These are phyloP conservation scores for Odontesthes bonariensis DNA, from an alignment of 2,113 vertebrate genomes.

Conservation along the genomic window DNA sequence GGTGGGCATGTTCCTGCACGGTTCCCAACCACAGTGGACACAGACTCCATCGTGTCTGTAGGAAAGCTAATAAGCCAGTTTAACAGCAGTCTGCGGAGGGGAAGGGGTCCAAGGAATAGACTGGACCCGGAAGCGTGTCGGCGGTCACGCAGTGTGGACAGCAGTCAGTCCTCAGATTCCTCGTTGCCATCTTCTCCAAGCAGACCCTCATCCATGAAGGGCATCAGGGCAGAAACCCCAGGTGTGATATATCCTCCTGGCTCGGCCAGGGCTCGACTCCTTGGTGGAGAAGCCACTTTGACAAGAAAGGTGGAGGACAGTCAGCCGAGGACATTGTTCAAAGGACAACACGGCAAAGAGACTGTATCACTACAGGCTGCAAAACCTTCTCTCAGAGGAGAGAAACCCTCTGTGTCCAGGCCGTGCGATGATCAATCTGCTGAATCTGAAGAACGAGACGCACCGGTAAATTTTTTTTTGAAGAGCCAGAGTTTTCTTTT, in stretches of 20 bases:
- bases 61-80: constrained; percentile 92
- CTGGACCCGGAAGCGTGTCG: constrained; percentile 87
- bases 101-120: constrained; percentile 86
- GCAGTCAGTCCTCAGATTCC: constrained; percentile 60
- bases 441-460: constrained; percentile 65
- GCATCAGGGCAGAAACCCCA: constrained; percentile 29
- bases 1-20: constrained; percentile 27
- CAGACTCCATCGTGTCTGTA: constrained; percentile 87
- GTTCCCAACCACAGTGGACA: constrained; percentile 80
- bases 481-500: neutral
- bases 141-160: constrained; percentile 90
- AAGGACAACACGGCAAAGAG: constrained; percentile 39
- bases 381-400: constrained; percentile 47
- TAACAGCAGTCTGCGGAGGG: constrained; percentile 85
- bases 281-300: constrained; percentile 35
- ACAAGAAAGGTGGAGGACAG: constrained; percentile 32
- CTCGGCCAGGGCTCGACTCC: constrained; percentile 65
- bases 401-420: constrained; percentile 41
- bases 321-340: constrained; percentile 19
- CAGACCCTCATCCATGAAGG: constrained; percentile 64
- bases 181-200: constrained; percentile 76
- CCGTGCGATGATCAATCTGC: constrained; percentile 33
- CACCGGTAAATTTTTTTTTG: constrained; percentile 66
- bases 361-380: constrained; percentile 14
- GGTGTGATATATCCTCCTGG: constrained; percentile 59